phyloP scores from a whole-genome alignment of 2,113 vertebrate genomes.

The Gila orcuttii region DNA sequence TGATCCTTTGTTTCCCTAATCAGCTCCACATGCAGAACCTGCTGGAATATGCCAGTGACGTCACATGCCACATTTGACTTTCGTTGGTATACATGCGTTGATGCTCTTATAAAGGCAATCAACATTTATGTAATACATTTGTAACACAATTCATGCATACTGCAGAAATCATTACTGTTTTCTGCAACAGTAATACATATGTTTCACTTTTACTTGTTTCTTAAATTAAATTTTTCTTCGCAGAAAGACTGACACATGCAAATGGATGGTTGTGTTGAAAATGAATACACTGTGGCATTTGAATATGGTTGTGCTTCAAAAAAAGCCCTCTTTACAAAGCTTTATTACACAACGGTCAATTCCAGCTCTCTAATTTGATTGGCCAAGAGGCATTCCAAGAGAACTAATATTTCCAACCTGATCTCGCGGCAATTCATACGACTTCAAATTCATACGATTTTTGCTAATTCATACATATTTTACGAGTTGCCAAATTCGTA shows the following conservation, averaged over 20 bases:
- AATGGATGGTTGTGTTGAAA: neutral
- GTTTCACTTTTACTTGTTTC: neutral
- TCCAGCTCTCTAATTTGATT: neutral
- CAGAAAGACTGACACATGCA: neutral
- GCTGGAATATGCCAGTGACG: neutral
- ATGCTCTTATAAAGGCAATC: too few relatives aligned
- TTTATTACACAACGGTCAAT: neutral
- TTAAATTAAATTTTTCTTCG: neutral
- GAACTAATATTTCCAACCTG: neutral
- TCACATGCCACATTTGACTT: neutral
- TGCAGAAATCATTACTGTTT: neutral
- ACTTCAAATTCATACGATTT: too few relatives aligned
- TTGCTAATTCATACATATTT: too few relatives aligned
- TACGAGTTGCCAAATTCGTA: too few relatives aligned
- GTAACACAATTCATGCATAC: neutral
- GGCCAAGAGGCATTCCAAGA: neutral
- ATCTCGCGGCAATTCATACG: too few relatives aligned
- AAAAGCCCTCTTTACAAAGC: neutral
- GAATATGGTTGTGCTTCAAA: neutral
- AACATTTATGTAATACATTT: too few relatives aligned
- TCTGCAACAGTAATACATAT: neutral
- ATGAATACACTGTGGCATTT: neutral
- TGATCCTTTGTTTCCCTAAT: conserved; percentile 4
- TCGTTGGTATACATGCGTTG: too few relatives aligned
- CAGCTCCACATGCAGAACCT: neutral